These are phyloP conservation scores for Halichondria panicea DNA, from an alignment of 37 sponge, comb jelly and placozoan species.

Conservation along the genomic window DNA sequence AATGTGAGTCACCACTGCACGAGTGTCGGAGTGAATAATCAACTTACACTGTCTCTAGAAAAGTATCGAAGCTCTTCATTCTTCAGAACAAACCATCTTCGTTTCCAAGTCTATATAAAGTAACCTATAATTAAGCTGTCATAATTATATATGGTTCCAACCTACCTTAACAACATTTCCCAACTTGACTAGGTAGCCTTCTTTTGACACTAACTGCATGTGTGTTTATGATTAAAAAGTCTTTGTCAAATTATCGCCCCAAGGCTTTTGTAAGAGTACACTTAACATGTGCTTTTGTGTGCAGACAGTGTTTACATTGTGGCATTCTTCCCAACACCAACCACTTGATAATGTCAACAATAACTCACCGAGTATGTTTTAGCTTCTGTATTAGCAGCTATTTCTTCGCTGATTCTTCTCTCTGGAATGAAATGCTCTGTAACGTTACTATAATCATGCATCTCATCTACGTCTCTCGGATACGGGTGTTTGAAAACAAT, in stretches of 20 bases:
- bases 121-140: neutral
- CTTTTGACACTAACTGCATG: conserved; percentile 33
- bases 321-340: too few relatives aligned
- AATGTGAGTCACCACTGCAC: neutral
- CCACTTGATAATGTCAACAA: too few relatives aligned
- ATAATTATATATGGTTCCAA: neutral
- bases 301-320: too few relatives aligned
- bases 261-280: too few relatives aligned
- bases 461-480: conserved; percentile 44
- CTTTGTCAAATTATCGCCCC: too few relatives aligned
- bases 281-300: too few relatives aligned
- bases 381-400: too few relatives aligned
- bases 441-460: conserved; percentile 25
- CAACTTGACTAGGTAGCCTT: conserved; percentile 33
- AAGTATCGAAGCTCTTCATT: conserved; percentile 24
- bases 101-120: conserved; percentile 47
- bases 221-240: too few relatives aligned
- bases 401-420: too few relatives aligned
- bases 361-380: conserved; percentile 22
- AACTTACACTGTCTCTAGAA: conserved; percentile 21
- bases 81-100: conserved; percentile 56
- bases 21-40: neutral
- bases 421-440: conserved; percentile 34
- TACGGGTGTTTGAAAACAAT: conserved; percentile 32
- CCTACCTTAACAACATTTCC: conserved; percentile 38